phyloP scores from a whole-genome alignment of 1,140 invertebrate genomes.

The Drosophila repletoides region DNA sequence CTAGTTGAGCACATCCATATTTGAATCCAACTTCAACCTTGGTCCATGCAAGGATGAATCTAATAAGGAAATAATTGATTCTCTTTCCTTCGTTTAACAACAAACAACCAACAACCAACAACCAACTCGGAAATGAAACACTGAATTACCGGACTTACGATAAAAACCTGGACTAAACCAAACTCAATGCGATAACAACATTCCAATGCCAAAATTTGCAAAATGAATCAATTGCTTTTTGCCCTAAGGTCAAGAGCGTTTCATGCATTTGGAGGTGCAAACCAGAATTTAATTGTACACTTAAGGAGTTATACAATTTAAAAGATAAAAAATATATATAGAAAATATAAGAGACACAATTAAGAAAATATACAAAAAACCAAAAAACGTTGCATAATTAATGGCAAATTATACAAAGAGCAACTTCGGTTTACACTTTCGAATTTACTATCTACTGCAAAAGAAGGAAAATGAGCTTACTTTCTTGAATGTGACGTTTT shows the following conservation, averaged over 20 bases:
- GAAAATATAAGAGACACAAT: not conserved
- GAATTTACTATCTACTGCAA: too few species aligned
- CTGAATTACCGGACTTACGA: not conserved
- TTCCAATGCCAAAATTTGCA: slow-evolving; percentile 46
- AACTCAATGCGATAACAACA: slow-evolving; percentile 42
- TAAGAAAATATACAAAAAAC: slow-evolving; percentile 4
- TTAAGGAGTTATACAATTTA: slow-evolving; percentile 9
- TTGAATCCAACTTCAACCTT: too few species aligned
- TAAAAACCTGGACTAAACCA: slow-evolving; percentile 3
- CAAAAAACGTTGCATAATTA: slow-evolving; percentile 3
- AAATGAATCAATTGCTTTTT: slow-evolving; percentile 5
- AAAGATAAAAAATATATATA: slow-evolving; percentile 1
- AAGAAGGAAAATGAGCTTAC: too few species aligned
- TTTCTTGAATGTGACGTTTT: too few species aligned
- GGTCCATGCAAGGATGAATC: too few species aligned
- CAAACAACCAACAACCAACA: slow-evolving; percentile 15
- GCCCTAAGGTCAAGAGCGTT: slow-evolving; percentile 73
- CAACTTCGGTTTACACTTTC: not conserved
- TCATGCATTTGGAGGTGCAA: slow-evolving; percentile 74
- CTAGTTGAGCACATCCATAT: too few species aligned
- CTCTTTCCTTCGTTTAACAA: too few species aligned
- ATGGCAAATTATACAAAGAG: too few species aligned
- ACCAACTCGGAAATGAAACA: slow-evolving; percentile 13
- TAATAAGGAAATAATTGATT: too few species aligned
- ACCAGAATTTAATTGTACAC: slow-evolving; percentile 50